Base-by-base conservation (phyloP, 2,113 vertebrate species). In the Martes martes region DNA sequence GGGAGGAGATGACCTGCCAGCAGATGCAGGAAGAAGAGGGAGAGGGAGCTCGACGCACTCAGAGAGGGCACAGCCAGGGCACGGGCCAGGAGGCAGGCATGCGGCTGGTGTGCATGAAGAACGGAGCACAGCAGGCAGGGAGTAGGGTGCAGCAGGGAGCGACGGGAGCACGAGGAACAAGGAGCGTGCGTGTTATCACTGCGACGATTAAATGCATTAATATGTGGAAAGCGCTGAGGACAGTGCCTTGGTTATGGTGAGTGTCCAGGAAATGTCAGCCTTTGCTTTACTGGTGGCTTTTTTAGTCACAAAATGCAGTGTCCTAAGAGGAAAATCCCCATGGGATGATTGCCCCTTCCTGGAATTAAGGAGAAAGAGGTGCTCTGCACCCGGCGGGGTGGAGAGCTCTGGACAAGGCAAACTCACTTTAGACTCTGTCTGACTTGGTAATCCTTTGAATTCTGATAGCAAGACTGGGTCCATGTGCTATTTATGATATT, bases 351-450 rank as follows among this genome's bases (percentile, higher is more conserved):
- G 19, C 2, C 42, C 28, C 24, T 84, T 76, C 52, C 55, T 39
- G 69, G 11, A 85, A 63, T 33, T 31, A 76, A 85, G 55, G 23
- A 76, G 33, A 63, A 21, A 80, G 7, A 76, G 16, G 14, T 6
- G 59, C 39, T 61, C 4, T 0, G 36, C 45, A 45, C 1, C 45
- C 6, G 33, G 65, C 8, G 15, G 11, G 2, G 2, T 5, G 13
- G 63, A 6, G 6, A 14, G 2, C 52, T 42, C 65, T 23, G 47
- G 69, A 63, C 82, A 85, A 33, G 18, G 24, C 2, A 47, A 76
- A 50, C 7, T 47, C 39, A 39, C 31, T 36, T 76, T 23, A 19
- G 4, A 89, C 19, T 39, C 42, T 50, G 39, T 33, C 42, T 61
- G 55, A 74, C 31, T 84, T 6, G 2, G 39, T 47, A 26, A 18